Base-by-base conservation (phyloP, 1,140 invertebrate species). In the Saccostrea echinata region DNA sequence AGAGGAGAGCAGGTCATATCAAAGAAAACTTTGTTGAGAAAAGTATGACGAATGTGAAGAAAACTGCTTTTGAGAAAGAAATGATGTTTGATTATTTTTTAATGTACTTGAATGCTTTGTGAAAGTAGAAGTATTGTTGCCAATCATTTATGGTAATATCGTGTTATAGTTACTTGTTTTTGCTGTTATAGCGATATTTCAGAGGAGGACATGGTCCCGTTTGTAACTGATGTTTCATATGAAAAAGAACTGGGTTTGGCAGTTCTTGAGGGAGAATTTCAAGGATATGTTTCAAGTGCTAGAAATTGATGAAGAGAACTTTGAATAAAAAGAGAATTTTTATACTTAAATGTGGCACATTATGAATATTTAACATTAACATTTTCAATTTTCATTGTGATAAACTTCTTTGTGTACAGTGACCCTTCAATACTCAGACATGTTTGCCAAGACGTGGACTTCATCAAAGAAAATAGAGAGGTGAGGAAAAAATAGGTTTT, bases 51-150 rank as follows among this genome's bases (percentile, higher is more conserved):
- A 24, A 35, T n/a, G 80, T 3, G 0, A 82, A 30, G 13, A 33
- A 82, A 52, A 16, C 33, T 21, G 80, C 80, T 21, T 82, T 21
- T 82, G 30, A 82, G 51, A 82, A 82, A 82, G 80, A 82, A 82
- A 82, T 80, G 71, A 80, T 11, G 71, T 80, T 61, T 61, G 57
- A 61, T 21, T 61, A 61, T 61, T 61, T 61, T 61, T 61, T 61
- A 61, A 4, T 12, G 9, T 61, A 13, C n/a, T 8, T 61, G 13
- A 61, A 61, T 61, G 13, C 0, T 61, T 61, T 61, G 57, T 61
- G 57, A n/a, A 61, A 61, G 9, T 13, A 16, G 9, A 61, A 61
- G 4, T 9, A 61, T 61, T 11, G 16, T 61, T 18, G 13, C 57
- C 57, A 61, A 61, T 61, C 57, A 61, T 13, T 13, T 6, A 61